Evolutionary conservation across 2,797 vertebrate genomes (phyloP), one percentile per base, ranked within the genome.

Genomic region (Sarcoramphus papa): DNA sequence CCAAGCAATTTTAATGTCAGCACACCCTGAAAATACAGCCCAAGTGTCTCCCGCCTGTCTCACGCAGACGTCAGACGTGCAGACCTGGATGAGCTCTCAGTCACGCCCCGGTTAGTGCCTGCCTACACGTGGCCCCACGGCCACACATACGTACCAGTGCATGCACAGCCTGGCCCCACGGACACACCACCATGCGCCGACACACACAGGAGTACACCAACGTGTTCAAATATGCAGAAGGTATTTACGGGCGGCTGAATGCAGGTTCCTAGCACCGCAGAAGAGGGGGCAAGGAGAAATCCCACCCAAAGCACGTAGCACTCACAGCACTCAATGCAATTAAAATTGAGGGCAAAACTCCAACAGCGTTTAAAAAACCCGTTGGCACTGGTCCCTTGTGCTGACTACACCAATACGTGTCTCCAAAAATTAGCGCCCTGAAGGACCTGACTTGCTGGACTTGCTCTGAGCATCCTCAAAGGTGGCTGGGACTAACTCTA

Each of bases 221-320:
- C 18, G 0, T 7, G 24, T 47, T 43, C 62, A 19, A 7, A 30
- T 4, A 33, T 0, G 1, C 47, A 73, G 25, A 10, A 45, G 12
- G 18, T 6, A 45, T 47, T 51, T 23, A 9, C 2, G 37, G 40
- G 31, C 3, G 6, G 33, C 30, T 78, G 51, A 45, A 19, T 67
- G 43, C 5, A 8, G 6, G 57, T 20, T 88, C 45, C 48, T 51
- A 22, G 28, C 3, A 14, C 23, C 12, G 3, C 0, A 0, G 45
- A 48, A 57, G 14, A 57, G 23, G 7, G 19, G 37, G 40, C 5
- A 62, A 60, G 41, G 48, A 62, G 57, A 78, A 63, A 78, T 43
- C 33, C 43, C 64, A 63, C 14, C 30, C 28, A 20, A 22, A 41
- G 43, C 50, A 47, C 12, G 2, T 7, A 15, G 9, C 43, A 9